Conservation (phyloP, 2,113 vertebrate species). For the Pelodiscus sinensis region DNA sequence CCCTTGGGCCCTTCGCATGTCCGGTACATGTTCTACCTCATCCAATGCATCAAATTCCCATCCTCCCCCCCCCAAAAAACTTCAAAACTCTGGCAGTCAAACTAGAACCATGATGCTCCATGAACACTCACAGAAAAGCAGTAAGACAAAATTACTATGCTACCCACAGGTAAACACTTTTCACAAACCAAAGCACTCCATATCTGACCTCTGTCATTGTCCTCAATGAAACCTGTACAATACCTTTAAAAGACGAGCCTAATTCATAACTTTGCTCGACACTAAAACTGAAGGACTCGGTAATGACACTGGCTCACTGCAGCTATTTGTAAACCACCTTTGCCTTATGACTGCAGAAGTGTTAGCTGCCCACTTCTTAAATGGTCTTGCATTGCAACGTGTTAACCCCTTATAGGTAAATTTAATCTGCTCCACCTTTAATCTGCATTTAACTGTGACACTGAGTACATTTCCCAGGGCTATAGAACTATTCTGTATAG, state of each 20-base stretch:
- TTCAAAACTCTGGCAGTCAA: neutral
- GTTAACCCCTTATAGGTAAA: neutral
- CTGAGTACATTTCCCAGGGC: neutral
- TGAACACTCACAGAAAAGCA: neutral
- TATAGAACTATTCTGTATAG: neutral
- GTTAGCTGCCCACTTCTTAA: neutral
- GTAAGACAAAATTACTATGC: neutral
- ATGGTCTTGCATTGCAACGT: neutral
- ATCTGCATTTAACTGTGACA: neutral
- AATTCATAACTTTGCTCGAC: neutral
- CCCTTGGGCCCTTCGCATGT: neutral
- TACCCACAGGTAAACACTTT: neutral
- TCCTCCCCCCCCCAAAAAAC: too few relatives aligned
- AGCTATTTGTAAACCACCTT: neutral
- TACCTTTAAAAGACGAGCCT: neutral
- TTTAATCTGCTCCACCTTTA: neutral
- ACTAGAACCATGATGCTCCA: neutral
- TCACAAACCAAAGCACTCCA: neutral
- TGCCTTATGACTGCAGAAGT: neutral
- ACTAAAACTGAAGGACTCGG: neutral
- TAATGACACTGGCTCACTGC: neutral
- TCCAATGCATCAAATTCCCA: neutral
- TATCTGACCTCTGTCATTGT: neutral
- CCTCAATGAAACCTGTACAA: neutral
- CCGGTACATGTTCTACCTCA: neutral